Evolutionary conservation across 2,888 invertebrate genomes (phyloP), one percentile per base, ranked within the genome.

Genomic region (Thymelicus lineola): DNA sequence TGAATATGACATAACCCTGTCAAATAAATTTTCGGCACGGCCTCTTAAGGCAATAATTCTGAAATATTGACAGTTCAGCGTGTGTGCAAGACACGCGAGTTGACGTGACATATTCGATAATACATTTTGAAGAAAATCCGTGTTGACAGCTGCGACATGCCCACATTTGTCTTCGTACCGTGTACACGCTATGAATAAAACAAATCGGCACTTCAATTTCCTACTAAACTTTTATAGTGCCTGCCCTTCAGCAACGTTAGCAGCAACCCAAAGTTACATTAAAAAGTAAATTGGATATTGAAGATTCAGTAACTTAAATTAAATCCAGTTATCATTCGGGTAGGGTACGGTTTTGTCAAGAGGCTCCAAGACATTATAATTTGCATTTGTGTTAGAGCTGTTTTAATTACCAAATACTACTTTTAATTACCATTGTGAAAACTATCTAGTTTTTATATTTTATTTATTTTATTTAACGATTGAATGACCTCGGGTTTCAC

Each of bases 141-240:
- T 55, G 64, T 64, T 55, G 55, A 55, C 55, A 55, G 55, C 28
- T 28, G n/a, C 42, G 42, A 64, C 64, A 57, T 28, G 42, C 6
- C 12, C 57, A 36, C 64, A 65, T 65, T 65, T 65, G 45, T 65
- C 55, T 65, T 65, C 55, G 42, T 65, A 65, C 7, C 20, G 10
- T 20, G 14, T 64, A 64, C 55, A 55, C 28, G 64, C 14, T 48
- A 55, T 64, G 64, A 64, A 64, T 64, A 64, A 64, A 64, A 61
- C 28, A 61, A 61, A 61, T 38, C 14, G 7, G 15, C 17, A 38
- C 38, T 59, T 38, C 17, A 59, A 53, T 12, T 53, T 42, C 17
- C 38, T 42, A 60, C 42, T 6, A 28, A 50, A 35, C 9, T 50
- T 62, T 48, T 12, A 35, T 15, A 36, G n/a, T 46, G 35, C 17